Conservation (phyloP, 1,140 invertebrate species). For the Ips typographus region DNA sequence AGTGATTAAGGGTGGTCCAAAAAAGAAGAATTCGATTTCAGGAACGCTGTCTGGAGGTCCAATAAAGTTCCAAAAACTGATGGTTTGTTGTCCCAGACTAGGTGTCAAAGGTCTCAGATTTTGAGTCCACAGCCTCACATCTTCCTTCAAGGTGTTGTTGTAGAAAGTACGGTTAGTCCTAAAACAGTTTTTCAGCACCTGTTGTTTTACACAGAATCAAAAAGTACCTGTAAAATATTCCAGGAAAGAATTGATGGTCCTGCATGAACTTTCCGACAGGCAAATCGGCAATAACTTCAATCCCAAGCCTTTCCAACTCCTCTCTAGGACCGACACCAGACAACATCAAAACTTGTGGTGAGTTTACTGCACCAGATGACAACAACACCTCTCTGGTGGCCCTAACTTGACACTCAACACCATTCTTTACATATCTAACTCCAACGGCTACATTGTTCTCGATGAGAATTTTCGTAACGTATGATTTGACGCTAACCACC, state of each 20-base stretch:
- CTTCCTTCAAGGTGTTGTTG: constrained; percentile 4
- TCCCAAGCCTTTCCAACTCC: constrained; percentile 52
- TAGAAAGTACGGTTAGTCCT: constrained; percentile 29
- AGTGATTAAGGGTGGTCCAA: constrained; percentile 16
- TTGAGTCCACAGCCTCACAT: constrained; percentile 8
- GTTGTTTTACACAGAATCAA: neutral
- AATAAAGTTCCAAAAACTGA: constrained; percentile 22
- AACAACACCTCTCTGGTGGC: constrained; percentile 63
- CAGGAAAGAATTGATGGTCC: constrained; percentile 81
- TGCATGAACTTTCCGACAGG: constrained; percentile 78
- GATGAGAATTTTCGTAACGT: constrained; percentile 56
- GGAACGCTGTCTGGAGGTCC: constrained; percentile 9
- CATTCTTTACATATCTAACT: constrained; percentile 56
- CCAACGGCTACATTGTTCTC: constrained; percentile 61
- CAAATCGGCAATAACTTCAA: constrained; percentile 54
- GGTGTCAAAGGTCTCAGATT: constrained; percentile 19
- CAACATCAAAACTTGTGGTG: constrained; percentile 59
- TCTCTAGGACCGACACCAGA: constrained; percentile 60
- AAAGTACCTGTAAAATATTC: constrained; percentile 55
- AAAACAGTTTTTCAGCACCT: neutral
- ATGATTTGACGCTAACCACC: constrained; percentile 53
- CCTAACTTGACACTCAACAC: constrained; percentile 47
- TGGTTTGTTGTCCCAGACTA: constrained; percentile 14
- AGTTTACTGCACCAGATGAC: constrained; percentile 53
- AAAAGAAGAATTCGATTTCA: constrained; percentile 26